These are phyloP conservation scores for Pampus argenteus DNA, from an alignment of 2,797 vertebrate genomes.

Conservation along the genomic window DNA sequence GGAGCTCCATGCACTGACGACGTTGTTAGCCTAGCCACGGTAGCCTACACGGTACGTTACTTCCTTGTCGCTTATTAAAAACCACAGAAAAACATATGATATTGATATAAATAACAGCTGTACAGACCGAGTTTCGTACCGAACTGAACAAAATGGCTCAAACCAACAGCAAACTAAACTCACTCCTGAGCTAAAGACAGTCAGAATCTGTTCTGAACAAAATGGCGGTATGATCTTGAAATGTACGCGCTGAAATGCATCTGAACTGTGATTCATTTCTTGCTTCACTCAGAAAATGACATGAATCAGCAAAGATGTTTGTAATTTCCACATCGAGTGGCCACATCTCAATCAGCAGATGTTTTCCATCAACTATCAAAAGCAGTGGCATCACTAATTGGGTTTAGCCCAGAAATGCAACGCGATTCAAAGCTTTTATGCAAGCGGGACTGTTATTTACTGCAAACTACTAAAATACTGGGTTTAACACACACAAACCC, in stretches of 20 bases:
- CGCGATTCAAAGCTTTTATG: background rate
- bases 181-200: background rate
- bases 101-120: background rate
- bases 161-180: too few species aligned
- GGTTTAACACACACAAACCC: constrained; percentile 6
- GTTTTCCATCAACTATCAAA: constrained; percentile 2
- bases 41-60: too few species aligned
- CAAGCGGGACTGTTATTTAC: constrained; percentile 9
- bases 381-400: background rate
- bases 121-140: background rate
- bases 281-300: background rate
- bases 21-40: too few species aligned
- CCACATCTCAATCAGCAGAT: background rate
- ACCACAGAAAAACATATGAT: too few species aligned
- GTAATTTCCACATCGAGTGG: background rate
- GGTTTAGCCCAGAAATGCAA: background rate
- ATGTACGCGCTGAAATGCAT: background rate
- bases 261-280: too few species aligned
- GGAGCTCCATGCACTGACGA: too few species aligned
- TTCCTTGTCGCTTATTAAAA: too few species aligned
- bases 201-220: background rate
- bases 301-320: background rate
- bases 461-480: background rate
- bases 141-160: background rate
- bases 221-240: too few species aligned